phyloP scores from a whole-genome alignment of 2,113 vertebrate species.

The Psilopogon haemacephalus region DNA sequence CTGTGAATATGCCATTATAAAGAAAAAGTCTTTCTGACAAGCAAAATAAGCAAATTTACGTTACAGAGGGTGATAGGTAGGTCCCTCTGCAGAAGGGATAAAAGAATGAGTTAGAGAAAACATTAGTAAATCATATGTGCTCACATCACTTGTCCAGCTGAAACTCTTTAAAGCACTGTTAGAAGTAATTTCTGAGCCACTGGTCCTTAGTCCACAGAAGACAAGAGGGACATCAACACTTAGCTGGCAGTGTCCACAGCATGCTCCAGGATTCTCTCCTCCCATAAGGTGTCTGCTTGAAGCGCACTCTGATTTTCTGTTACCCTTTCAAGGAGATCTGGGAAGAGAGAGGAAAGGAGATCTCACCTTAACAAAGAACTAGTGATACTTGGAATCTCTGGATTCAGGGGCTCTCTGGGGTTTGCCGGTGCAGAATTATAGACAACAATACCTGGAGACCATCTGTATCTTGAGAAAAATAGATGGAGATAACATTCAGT shows the following conservation, averaged over 20 bases:
- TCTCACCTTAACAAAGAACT: background rate
- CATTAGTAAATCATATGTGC: background rate
- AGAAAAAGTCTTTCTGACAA: background rate
- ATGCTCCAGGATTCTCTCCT: background rate
- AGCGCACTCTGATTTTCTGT: background rate
- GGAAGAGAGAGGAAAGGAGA: background rate
- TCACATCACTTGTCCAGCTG: background rate
- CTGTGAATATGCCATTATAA: background rate
- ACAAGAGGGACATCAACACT: background rate
- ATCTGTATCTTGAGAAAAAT: background rate
- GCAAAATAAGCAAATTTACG: background rate
- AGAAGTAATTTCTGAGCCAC: background rate
- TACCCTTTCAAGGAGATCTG: background rate
- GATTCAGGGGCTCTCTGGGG: background rate
- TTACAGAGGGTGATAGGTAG: background rate
- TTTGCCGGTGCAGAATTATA: accelerated
- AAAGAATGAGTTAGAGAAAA: background rate
- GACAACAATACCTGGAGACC: background rate
- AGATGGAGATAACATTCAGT: background rate
- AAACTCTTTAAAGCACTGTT: background rate
- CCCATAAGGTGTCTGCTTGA: background rate
- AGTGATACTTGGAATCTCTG: background rate
- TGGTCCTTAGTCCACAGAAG: background rate
- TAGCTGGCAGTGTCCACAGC: background rate
- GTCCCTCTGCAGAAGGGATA: background rate